A percentile compares a stretch with the other conserved stretches of the same genome.
These are phyloP conservation scores for Grammomys surdaster DNA, from an alignment of 2,113 vertebrate genomes.

Conservation along the genomic window DNA sequence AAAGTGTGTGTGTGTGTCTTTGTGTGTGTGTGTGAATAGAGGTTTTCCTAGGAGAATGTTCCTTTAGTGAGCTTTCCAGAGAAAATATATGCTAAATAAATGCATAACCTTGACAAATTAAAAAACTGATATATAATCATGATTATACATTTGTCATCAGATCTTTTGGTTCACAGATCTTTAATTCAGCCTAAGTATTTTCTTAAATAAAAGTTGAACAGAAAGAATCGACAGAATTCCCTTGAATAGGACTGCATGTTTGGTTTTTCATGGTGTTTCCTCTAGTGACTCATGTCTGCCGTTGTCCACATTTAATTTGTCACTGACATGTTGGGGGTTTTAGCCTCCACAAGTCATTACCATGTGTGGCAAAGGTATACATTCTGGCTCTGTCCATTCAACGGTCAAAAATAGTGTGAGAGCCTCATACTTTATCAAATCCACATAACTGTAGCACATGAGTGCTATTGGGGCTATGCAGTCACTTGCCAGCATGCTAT, in stretches of 20 bases:
- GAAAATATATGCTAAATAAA: conserved; percentile 48
- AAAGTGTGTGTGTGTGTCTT: not conserved
- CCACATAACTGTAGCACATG: not conserved
- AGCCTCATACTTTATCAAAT: not conserved
- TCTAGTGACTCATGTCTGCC: not conserved
- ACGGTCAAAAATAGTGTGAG: not conserved
- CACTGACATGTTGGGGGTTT: not conserved
- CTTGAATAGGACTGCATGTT: not conserved
- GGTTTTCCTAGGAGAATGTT: not conserved
- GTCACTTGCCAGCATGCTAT: not conserved
- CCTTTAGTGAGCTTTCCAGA: not conserved
- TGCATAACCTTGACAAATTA: not conserved
- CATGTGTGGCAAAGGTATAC: no score
- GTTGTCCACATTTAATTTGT: not conserved
- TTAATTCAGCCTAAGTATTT: not conserved
- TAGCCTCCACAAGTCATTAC: not conserved
- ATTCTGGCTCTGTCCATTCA: not conserved
- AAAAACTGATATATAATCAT: not conserved
- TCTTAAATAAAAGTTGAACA: not conserved
- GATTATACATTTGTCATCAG: conserved; percentile 17
- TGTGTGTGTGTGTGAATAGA: not conserved
- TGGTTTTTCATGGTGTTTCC: not conserved
- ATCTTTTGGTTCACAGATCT: not conserved
- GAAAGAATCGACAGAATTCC: not conserved
- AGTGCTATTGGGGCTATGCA: fast-evolving